Evolutionary conservation across 2,888 invertebrate genomes (phyloP).

Genomic region (Lottia gigantea): DNA sequence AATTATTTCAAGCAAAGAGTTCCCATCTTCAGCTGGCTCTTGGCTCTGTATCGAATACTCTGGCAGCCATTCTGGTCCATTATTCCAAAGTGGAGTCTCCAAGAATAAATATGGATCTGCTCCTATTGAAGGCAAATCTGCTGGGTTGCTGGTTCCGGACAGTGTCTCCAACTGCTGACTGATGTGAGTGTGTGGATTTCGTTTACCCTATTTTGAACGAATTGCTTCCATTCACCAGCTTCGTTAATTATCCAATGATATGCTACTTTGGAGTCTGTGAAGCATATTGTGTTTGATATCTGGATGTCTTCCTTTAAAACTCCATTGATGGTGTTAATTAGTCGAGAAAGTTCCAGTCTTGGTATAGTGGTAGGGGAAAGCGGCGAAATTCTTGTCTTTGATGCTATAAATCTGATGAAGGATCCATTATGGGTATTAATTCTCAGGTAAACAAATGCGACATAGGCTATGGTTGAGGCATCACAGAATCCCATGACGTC

Average conservation of each 20-base stretch:
- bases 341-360: background rate
- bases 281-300: background rate
- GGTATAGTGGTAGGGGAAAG: background rate
- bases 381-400: background rate
- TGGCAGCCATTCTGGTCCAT: background rate
- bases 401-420: background rate
- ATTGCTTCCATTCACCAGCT: background rate
- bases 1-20: background rate
- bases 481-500: background rate
- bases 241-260: background rate
- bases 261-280: background rate
- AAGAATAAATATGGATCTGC: background rate
- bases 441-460: background rate
- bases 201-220: background rate
- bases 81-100: background rate
- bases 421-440: background rate
- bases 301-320: background rate
- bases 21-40: background rate
- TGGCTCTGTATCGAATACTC: background rate
- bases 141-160: background rate
- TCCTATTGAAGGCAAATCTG: background rate
- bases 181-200: background rate
- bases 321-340: background rate
- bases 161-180: background rate
- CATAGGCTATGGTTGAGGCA: background rate